Base-by-base conservation (phyloP, 2,888 invertebrate genomes). In the Ophion costatus region DNA sequence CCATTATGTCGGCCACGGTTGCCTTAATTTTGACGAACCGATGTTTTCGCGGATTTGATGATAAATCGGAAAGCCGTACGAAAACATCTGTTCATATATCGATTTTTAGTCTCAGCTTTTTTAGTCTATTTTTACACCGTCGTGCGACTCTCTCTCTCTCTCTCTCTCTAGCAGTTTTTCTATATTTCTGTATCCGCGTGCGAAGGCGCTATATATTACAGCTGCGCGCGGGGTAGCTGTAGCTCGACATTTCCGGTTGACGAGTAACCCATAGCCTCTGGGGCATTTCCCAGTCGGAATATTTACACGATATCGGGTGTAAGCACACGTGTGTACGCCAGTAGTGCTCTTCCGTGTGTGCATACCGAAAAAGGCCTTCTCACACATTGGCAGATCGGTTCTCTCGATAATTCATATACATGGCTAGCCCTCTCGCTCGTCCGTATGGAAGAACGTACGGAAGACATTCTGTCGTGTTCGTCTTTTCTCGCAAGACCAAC, bases 221-320 rank as follows among this genome's bases (percentile, higher is more conserved):
- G 80, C 80, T 80, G 80, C 80, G 73, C 38, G 64, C 80, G 64
- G 64, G 64, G 38, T 73, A 29, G 73, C 76, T 51, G 56, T 29
- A 51, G 45, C 64, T 73, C 64, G 73, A 73, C 80, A 73, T 73
- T 80, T 80, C 80, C 80, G 80, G 80, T 80, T 80, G 64, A 73
- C 64, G 80, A 80, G 71, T 73, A 56, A n/a, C 56, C 80, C 10
- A 73, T 66, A 73, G 80, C 80, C 66, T 80, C 80, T 11, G n/a
- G 71, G 45, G 22, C 64, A 69, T 78, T 70, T 79, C 79, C 63
- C 79, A 42, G 38, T 64, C 38, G 14, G 51, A 14, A 73, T 80
- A 80, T 80, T 73, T 80, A 66, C 73, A 57, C 79, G 24, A 75
- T 66, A 45, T 76, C 76, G 64, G 74, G 33, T 56, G 24, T 66